Conservation (phyloP, 2,113 vertebrate species). For the Vulpes ferrilata region DNA sequence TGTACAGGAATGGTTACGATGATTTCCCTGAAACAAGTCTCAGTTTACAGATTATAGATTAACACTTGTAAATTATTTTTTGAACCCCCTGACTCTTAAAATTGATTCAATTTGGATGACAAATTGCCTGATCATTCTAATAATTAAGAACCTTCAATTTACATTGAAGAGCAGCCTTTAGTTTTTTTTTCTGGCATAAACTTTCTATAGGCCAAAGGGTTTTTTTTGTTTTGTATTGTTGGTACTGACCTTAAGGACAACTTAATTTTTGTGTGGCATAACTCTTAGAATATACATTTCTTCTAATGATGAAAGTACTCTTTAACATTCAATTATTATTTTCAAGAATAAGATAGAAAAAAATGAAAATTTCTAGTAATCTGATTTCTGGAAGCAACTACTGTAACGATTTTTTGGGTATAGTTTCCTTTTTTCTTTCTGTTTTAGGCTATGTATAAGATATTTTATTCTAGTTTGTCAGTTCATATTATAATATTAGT, state of each 20-base stretch:
- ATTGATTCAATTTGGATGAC: neutral
- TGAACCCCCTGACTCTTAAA: neutral
- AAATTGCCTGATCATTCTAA: neutral
- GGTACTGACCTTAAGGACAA: neutral
- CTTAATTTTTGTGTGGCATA: neutral
- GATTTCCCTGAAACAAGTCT: neutral
- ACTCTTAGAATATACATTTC: neutral
- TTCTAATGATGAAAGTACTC: neutral
- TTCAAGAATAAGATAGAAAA: neutral
- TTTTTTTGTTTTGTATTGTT: neutral
- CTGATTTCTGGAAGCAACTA: neutral
- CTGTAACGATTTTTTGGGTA: neutral
- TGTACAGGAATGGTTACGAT: neutral
- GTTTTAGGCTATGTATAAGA: neutral
- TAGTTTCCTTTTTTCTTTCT: conserved; percentile 12
- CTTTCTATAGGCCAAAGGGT: neutral
- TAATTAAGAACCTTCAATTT: conserved; percentile 1
- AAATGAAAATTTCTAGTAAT: conserved; percentile 29
- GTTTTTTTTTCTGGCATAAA: neutral
- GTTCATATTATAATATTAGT: neutral
- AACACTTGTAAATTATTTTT: conserved; percentile 5
- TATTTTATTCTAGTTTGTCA: conserved; percentile 13
- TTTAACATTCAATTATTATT: conserved; percentile 8
- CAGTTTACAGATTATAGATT: neutral
- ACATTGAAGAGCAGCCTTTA: neutral